These are phyloP conservation scores for Felis chaus DNA, from an alignment of 2,113 vertebrate species.

Conservation along the genomic window DNA sequence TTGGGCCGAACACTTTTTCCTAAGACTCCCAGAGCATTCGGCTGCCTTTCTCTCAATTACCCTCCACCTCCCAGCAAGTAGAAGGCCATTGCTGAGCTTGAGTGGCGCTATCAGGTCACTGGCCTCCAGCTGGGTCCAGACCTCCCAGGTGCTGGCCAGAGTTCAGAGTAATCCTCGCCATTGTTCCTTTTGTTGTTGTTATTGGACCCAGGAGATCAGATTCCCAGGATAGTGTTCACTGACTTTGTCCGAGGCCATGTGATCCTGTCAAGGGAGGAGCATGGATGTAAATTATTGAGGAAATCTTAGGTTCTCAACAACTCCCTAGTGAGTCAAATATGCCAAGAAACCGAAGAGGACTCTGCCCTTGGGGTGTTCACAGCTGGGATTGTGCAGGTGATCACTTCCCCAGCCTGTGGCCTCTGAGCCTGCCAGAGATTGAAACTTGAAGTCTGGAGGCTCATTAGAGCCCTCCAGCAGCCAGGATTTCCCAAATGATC, in stretches of 20 bases:
- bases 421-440: background rate
- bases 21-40: background rate
- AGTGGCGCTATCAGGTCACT: background rate
- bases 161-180: background rate
- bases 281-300: conserved; percentile 60
- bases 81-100: background rate
- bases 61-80: background rate
- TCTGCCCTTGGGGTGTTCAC: background rate
- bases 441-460: background rate
- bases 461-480: background rate
- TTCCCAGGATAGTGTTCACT: background rate
- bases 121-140: background rate
- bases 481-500: background rate
- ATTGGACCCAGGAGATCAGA: background rate
- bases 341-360: conserved; percentile 49
- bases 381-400: background rate
- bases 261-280: conserved; percentile 29
- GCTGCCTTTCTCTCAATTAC: background rate
- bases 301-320: conserved; percentile 65
- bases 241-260: background rate
- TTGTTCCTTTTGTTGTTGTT: background rate
- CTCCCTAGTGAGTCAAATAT: background rate
- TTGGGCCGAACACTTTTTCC: background rate
- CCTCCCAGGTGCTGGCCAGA: background rate
- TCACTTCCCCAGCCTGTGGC: background rate